These are phyloP conservation scores for Ailurus styani DNA, from an alignment of 2,113 vertebrate species.

Conservation along the genomic window DNA sequence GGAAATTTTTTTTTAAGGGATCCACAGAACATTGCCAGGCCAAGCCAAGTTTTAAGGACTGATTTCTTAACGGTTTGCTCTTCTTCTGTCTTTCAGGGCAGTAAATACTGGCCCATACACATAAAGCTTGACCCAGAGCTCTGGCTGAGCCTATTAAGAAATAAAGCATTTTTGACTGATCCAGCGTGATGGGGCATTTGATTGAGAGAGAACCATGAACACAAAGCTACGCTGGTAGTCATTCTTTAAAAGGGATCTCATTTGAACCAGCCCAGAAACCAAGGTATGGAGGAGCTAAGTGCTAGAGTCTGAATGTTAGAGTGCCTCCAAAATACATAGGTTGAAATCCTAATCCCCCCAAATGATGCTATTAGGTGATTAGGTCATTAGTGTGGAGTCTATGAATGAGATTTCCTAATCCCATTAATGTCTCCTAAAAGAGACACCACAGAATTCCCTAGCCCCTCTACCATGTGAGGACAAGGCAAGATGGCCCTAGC, in stretches of 20 bases:
- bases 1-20: neutral
- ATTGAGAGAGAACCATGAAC: neutral
- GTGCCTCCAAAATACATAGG: neutral
- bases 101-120: neutral
- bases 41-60: neutral
- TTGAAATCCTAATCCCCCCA: neutral
- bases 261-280: neutral
- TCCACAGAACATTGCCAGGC: neutral
- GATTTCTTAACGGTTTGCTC: neutral
- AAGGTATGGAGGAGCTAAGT: neutral
- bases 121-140: neutral
- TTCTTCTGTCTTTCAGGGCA: neutral
- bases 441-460: neutral
- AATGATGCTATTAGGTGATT: neutral
- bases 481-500: neutral
- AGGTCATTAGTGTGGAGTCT: neutral
- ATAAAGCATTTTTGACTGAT: neutral
- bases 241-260: neutral
- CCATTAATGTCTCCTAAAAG: too few relatives aligned
- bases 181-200: neutral
- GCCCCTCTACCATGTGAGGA: neutral
- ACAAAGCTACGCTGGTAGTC: too few relatives aligned
- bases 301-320: too few relatives aligned
- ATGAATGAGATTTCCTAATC: neutral
- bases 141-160: neutral